Conservation (phyloP, 2,113 vertebrate genomes). For the Anhinga rufa region DNA sequence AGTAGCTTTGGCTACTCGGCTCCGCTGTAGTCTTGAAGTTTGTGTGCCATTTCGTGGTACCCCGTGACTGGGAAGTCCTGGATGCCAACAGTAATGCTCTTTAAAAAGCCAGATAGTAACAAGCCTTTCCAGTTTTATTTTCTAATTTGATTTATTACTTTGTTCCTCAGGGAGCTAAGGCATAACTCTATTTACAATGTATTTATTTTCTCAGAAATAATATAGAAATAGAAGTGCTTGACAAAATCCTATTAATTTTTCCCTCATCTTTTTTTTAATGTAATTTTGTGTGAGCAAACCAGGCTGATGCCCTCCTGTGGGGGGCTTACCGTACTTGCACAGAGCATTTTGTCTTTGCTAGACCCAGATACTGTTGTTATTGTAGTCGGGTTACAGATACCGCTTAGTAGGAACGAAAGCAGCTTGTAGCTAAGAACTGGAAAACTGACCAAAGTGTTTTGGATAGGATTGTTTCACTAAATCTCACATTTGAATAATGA, state of each 20-base stretch:
- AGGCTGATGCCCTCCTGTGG: background rate
- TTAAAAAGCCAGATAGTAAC: background rate
- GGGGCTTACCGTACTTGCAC: background rate
- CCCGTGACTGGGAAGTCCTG: background rate
- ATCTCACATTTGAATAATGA: background rate
- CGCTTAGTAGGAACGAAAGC: background rate
- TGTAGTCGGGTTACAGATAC: background rate
- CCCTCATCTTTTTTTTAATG: background rate
- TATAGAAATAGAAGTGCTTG: background rate
- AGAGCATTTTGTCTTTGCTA: background rate
- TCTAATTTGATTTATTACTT: background rate
- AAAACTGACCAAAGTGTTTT: background rate
- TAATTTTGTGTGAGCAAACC: background rate
- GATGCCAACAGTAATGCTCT: background rate
- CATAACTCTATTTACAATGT: background rate
- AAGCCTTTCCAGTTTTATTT: background rate
- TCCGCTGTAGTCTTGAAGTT: background rate
- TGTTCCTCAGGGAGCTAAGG: background rate
- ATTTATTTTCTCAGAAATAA: background rate
- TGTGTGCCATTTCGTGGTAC: background rate
- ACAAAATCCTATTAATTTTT: background rate
- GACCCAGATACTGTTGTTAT: background rate
- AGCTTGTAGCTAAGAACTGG: background rate
- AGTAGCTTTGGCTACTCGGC: background rate
- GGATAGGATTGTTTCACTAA: background rate